These are phyloP conservation scores for Parus major DNA, from an alignment of 2,113 vertebrate genomes.

Conservation along the genomic window DNA sequence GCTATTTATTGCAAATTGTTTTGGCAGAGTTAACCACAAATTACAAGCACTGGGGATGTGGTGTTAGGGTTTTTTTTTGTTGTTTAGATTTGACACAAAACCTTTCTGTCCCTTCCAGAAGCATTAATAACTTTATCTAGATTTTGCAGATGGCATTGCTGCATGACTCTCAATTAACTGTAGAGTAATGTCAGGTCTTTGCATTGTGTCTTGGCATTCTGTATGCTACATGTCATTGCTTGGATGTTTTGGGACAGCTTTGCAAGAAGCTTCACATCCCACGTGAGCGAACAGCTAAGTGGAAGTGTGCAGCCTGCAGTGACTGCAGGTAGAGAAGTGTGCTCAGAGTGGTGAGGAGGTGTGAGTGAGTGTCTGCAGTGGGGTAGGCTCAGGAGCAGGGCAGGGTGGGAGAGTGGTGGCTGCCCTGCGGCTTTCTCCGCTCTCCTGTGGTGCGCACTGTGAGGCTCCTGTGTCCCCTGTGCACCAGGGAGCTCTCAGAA, in stretches of 20 bases:
- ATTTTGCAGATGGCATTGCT: neutral
- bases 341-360: neutral
- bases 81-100: neutral
- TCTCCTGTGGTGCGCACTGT: fast-evolving
- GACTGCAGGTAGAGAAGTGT: fast-evolving
- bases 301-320: neutral
- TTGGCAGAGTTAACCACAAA: neutral
- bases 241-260: neutral
- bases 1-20: neutral
- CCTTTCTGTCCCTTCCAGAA: neutral
- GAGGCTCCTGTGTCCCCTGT: neutral
- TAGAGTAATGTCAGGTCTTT: neutral
- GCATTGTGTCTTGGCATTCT: neutral
- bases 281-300: fast-evolving
- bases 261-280: neutral
- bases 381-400: fast-evolving
- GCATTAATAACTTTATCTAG: neutral
- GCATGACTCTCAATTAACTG: neutral
- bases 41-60: neutral
- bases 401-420: fast-evolving
- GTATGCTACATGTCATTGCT: neutral
- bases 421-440: fast-evolving
- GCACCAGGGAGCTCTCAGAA: neutral
- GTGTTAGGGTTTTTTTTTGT: fast-evolving
- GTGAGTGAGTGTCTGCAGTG: no score